Conservation (phyloP, 2,113 vertebrate genomes). For the Microtus ochrogaster region DNA sequence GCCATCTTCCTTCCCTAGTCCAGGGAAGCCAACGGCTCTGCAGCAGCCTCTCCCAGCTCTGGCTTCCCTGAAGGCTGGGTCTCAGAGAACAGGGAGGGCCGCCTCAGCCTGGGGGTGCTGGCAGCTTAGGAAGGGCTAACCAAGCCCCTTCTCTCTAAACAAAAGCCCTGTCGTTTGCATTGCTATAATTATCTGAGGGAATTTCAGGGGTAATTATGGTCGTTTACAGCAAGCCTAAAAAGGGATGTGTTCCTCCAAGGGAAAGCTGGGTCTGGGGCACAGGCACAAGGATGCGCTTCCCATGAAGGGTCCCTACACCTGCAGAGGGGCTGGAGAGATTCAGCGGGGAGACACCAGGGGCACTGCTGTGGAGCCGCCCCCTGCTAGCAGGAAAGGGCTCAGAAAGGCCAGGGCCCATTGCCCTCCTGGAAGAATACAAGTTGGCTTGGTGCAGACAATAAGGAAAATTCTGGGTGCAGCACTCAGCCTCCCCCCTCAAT, state of each 20-base stretch:
- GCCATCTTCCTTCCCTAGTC: background rate
- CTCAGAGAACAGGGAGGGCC: background rate
- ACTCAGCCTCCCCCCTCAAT: background rate
- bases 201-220: slow-evolving; percentile 34
- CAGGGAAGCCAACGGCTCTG: background rate
- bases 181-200: slow-evolving; percentile 14
- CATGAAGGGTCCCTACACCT: background rate
- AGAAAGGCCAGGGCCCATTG: slow-evolving; percentile 46
- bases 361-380: background rate
- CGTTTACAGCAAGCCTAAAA: background rate
- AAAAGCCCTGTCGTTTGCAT: background rate
- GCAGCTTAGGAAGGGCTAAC: background rate
- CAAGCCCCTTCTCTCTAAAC: slow-evolving; percentile 13
- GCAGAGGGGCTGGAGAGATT: background rate
- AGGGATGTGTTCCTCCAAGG: background rate
- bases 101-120: background rate
- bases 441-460: background rate
- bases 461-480: slow-evolving; percentile 24
- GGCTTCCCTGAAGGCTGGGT: background rate
- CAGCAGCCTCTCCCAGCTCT: background rate
- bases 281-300: background rate
- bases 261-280: background rate
- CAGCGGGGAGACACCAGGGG: background rate
- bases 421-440: slow-evolving; percentile 68
- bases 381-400: slow-evolving; percentile 48